Evolutionary conservation across 1,140 invertebrate species (phyloP).

Genomic region (Mercenaria mercenaria): DNA sequence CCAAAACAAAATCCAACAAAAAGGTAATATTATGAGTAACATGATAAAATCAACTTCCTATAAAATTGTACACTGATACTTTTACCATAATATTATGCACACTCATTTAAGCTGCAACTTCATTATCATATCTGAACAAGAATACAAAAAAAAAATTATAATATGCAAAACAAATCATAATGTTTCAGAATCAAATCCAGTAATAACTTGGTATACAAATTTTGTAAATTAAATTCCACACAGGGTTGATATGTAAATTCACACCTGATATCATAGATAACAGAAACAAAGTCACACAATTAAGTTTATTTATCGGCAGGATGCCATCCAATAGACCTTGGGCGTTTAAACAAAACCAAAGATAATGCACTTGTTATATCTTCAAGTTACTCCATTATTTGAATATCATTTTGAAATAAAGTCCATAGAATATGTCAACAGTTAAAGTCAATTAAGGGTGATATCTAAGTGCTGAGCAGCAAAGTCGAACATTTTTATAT

Average conservation of each 20-base stretch:
- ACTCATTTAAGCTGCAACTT: too few species aligned
- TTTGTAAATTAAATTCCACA: not conserved
- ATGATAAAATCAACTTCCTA: not conserved
- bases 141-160: not conserved
- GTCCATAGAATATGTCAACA: too few species aligned
- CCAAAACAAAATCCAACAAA: too few species aligned
- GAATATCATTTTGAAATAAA: too few species aligned
- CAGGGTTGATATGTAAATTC: slow-evolving; percentile 4
- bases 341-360: not conserved
- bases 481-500: too few species aligned
- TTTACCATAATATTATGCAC: too few species aligned
- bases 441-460: too few species aligned
- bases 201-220: not conserved
- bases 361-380: not conserved
- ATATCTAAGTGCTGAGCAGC: too few species aligned
- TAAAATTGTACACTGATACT: not conserved
- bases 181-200: not conserved
- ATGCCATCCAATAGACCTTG: slow-evolving; percentile 3
- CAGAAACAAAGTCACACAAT: slow-evolving; percentile 32
- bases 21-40: too few species aligned
- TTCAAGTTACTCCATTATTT: not conserved
- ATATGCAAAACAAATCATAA: not conserved
- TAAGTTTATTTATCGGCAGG: slow-evolving; percentile 8
- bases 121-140: too few species aligned
- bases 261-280: slow-evolving; percentile 30